phyloP scores from a whole-genome alignment of 2,797 vertebrate genomes.

The Danio aesculapii region DNA sequence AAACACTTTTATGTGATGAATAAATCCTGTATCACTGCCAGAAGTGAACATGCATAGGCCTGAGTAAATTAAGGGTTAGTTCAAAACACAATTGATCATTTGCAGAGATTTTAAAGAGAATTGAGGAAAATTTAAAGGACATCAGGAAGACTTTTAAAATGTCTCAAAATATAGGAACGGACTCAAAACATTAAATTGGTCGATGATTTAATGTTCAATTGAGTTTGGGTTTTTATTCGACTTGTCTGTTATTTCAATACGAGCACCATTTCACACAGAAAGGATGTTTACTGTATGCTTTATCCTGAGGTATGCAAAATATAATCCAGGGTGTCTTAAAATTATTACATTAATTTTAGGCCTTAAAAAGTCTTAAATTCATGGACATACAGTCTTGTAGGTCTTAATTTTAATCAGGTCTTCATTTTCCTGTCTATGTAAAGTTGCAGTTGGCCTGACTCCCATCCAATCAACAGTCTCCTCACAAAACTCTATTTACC shows the following conservation, averaged over 20 bases:
- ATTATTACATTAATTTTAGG: too few species aligned
- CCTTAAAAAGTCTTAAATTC: too few species aligned
- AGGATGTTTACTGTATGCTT: too few species aligned
- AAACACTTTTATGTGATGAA: slow-evolving; percentile 15
- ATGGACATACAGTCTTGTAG: too few species aligned
- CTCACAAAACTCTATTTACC: too few species aligned
- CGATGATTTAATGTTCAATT: not conserved
- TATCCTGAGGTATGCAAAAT: too few species aligned
- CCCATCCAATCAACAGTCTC: too few species aligned
- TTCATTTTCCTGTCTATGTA: too few species aligned
- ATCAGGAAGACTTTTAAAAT: not conserved
- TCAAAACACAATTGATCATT: not conserved
- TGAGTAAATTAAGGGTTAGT: not conserved
- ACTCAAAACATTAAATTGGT: not conserved
- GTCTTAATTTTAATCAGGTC: too few species aligned
- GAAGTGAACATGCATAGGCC: slow-evolving; percentile 10
- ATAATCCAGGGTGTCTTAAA: too few species aligned
- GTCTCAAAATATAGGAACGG: not conserved
- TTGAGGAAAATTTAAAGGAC: not conserved
- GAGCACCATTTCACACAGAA: not conserved
- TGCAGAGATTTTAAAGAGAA: not conserved
- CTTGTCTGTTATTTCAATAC: not conserved
- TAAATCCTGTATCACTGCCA: slow-evolving; percentile 18
- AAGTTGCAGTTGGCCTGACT: too few species aligned
- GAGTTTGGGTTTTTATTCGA: not conserved